These are phyloP conservation scores for Hirtodrosophila duncani DNA, from an alignment of 2,888 invertebrate genomes.

Conservation along the genomic window DNA sequence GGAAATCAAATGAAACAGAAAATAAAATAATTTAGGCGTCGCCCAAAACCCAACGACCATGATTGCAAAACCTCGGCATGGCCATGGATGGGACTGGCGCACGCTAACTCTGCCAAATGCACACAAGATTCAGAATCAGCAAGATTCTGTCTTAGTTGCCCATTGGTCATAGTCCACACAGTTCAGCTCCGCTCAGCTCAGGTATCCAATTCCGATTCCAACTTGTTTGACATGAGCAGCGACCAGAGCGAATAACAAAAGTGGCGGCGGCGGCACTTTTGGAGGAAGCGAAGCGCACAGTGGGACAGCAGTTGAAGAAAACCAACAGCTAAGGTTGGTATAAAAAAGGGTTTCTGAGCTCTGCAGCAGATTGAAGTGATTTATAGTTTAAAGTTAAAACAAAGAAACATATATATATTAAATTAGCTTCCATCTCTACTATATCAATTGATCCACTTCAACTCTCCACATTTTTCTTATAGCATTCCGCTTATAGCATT, in stretches of 20 bases:
- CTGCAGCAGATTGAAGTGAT: too few relatives aligned
- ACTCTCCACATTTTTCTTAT: too few relatives aligned
- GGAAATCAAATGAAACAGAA: constrained; percentile 31
- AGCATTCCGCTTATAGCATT: too few relatives aligned
- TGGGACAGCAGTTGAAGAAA: constrained; percentile 13
- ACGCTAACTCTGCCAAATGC: constrained; percentile 20
- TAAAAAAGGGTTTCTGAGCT: too few relatives aligned
- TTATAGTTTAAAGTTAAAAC: too few relatives aligned
- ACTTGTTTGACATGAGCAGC: constrained; percentile 53
- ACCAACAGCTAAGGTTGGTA: neutral
- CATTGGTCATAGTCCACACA: constrained; percentile 59
- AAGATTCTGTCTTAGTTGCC: constrained; percentile 34
- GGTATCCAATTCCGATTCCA: constrained; percentile 60
- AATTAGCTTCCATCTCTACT: too few relatives aligned
- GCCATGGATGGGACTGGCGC: constrained; percentile 12
- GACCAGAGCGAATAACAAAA: constrained; percentile 27
- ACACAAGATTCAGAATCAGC: neutral
- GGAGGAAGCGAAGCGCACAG: constrained; percentile 28
- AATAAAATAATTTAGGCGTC: constrained; percentile 63
- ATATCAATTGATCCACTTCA: too few relatives aligned
- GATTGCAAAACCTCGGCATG: constrained; percentile 11
- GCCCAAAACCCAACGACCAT: constrained; percentile 45
- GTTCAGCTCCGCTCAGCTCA: constrained; percentile 37
- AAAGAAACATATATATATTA: neutral
- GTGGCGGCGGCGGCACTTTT: constrained; percentile 8